Evolutionary conservation across 2,888 invertebrate genomes (phyloP).

Genomic region (Lasius fuliginosus): DNA sequence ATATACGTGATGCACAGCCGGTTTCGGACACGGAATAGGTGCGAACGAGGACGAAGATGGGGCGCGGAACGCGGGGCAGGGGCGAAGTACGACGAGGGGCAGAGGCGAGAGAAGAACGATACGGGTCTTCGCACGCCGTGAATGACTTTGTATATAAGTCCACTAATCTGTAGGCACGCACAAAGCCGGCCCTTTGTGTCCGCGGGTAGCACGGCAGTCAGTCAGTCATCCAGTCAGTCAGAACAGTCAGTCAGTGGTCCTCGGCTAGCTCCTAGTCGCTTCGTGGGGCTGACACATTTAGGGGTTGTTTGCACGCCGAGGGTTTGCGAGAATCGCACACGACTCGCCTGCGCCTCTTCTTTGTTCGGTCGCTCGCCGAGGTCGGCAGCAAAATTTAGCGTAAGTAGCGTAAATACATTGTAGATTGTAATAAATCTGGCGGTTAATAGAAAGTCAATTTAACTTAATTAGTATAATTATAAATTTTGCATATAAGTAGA

Average conservation of each 20-base stretch:
- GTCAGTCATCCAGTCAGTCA: constrained; percentile 69
- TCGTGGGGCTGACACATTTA: constrained; percentile 62
- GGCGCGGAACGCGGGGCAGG: constrained; percentile 39
- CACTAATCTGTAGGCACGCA: constrained; percentile 84
- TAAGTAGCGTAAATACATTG: background rate
- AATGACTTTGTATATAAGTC: constrained; percentile 82
- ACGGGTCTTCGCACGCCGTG: constrained; percentile 70
- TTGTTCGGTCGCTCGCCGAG: background rate
- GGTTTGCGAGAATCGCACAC: constrained; percentile 40
- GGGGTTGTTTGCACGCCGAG: constrained; percentile 63
- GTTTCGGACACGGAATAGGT: constrained; percentile 80
- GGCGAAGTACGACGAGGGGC: constrained; percentile 55
- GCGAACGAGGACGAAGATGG: constrained; percentile 66
- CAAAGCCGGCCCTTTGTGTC: constrained; percentile 77
- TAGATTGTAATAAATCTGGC: background rate
- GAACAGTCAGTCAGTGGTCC: constrained; percentile 66
- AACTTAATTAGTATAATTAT: background rate
- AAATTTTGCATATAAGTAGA: background rate
- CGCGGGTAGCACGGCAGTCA: constrained; percentile 67
- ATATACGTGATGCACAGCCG: constrained; percentile 79
- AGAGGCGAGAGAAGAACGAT: constrained; percentile 41
- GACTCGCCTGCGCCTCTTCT: constrained; percentile 36
- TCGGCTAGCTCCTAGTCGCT: constrained; percentile 40
- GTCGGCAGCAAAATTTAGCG: background rate
- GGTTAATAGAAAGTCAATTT: background rate